Evolutionary conservation across 2,113 vertebrate genomes (phyloP).

Genomic region (Spermophilus dauricus): DNA sequence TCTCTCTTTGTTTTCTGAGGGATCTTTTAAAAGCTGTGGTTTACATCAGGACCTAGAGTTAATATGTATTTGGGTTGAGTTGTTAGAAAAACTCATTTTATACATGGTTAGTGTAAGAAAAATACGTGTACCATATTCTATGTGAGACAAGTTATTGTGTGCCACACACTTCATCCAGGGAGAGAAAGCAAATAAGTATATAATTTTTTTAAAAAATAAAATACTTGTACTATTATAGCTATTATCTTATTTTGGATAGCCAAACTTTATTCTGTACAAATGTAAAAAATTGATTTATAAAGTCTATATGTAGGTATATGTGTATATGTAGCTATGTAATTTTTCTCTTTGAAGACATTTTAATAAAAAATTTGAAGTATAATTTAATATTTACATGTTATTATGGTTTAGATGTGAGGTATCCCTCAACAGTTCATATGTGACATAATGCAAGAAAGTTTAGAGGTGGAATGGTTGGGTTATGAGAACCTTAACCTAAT

Average conservation of each 20-base stretch:
- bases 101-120: background rate
- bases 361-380: background rate
- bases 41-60: background rate
- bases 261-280: background rate
- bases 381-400: background rate
- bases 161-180: background rate
- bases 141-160: background rate
- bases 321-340: background rate
- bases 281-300: background rate
- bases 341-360: background rate
- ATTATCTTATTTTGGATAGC: conserved; percentile 6
- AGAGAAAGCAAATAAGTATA: background rate
- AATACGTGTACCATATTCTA: background rate
- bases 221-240: background rate
- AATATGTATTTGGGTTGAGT: background rate
- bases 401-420: too few species aligned
- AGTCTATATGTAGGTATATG: background rate
- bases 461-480: too few species aligned
- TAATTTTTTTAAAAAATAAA: background rate
- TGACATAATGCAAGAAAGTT: too few species aligned
- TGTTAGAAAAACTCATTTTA: background rate
- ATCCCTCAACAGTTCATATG: too few species aligned
- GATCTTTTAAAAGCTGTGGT: background rate
- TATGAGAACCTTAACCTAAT: too few species aligned
- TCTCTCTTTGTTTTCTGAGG: conserved; percentile 15